These are phyloP conservation scores for Lordiphosa mommai DNA, from an alignment of 1,140 invertebrate genomes.

Conservation along the genomic window DNA sequence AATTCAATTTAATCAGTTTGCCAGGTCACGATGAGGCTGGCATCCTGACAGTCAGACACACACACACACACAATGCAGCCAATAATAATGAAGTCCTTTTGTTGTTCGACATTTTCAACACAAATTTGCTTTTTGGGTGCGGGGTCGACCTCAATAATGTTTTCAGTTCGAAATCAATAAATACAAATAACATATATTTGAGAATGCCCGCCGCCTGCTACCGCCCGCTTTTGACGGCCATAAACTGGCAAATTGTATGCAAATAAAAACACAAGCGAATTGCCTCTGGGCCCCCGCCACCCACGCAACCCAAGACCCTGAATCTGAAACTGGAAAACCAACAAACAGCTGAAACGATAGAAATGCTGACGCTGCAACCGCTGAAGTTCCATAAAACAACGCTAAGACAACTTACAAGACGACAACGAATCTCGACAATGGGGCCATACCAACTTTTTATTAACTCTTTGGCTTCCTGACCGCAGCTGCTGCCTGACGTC, in stretches of 20 bases:
- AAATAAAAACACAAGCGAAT: constrained; percentile 61
- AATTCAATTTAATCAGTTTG: constrained; percentile 77
- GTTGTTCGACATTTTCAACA: constrained; percentile 64
- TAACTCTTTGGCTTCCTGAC: constrained; percentile 49
- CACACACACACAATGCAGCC: constrained; percentile 49
- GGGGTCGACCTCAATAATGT: constrained; percentile 69
- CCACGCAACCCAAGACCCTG: constrained; percentile 32
- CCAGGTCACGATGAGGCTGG: constrained; percentile 41
- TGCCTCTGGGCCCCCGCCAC: neutral
- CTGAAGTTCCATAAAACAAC: constrained; percentile 46
- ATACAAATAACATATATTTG: constrained; percentile 72
- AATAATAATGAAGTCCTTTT: constrained; percentile 77
- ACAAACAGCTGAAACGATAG: constrained; percentile 33
- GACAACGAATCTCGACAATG: constrained; percentile 17
- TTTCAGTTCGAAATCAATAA: constrained; percentile 76
- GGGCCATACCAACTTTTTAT: constrained; percentile 52
- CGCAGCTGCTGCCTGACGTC: constrained; percentile 7
- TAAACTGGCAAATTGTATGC: constrained; percentile 74
- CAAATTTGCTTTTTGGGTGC: constrained; percentile 61
- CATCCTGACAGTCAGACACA: constrained; percentile 21
- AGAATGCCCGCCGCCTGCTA: neutral
- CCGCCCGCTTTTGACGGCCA: constrained; percentile 41
- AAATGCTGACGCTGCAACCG: constrained; percentile 55
- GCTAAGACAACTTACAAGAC: neutral
- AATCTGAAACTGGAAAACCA: constrained; percentile 11